Evolutionary conservation across 1,140 invertebrate species (phyloP).

Genomic region (Akabosia matsudoensis): DNA sequence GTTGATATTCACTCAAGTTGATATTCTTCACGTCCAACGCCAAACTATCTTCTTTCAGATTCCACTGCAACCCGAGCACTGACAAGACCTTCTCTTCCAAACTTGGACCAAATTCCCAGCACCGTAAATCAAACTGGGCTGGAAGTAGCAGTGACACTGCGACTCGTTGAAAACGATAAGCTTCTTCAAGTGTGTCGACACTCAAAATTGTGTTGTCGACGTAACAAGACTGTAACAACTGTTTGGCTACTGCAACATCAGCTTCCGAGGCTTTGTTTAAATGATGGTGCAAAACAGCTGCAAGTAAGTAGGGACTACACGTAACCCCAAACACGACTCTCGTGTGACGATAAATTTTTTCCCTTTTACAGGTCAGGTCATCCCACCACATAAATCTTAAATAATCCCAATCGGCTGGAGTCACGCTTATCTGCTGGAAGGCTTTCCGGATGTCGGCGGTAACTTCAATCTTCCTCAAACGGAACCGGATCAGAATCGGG

Average conservation of each 20-base stretch:
- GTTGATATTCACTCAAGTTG: not conserved
- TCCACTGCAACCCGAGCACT: not conserved
- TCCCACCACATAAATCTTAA: slow-evolving; percentile 41
- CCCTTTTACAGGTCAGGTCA: not conserved
- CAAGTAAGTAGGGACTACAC: slow-evolving; percentile 24
- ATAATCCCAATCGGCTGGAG: slow-evolving; percentile 30
- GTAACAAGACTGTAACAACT: not conserved
- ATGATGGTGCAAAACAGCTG: not conserved
- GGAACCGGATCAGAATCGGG: slow-evolving; percentile 51
- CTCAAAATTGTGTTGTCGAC: not conserved
- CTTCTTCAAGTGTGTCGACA: not conserved
- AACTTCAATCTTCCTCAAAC: slow-evolving; percentile 49
- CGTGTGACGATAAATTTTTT: not conserved
- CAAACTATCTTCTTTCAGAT: not conserved
- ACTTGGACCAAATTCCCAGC: not conserved
- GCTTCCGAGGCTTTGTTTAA: not conserved
- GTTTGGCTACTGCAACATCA: not conserved
- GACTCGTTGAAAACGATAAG: not conserved
- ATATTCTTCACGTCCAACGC: not conserved
- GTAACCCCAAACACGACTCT: slow-evolving; percentile 28
- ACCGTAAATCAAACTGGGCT: not conserved
- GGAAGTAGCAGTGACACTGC: not conserved
- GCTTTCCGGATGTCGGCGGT: slow-evolving; percentile 52
- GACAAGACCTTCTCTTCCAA: not conserved
- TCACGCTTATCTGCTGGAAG: slow-evolving; percentile 47